These are phyloP conservation scores for Nibea albiflora DNA, from an alignment of 2,113 vertebrate species.

Conservation along the genomic window DNA sequence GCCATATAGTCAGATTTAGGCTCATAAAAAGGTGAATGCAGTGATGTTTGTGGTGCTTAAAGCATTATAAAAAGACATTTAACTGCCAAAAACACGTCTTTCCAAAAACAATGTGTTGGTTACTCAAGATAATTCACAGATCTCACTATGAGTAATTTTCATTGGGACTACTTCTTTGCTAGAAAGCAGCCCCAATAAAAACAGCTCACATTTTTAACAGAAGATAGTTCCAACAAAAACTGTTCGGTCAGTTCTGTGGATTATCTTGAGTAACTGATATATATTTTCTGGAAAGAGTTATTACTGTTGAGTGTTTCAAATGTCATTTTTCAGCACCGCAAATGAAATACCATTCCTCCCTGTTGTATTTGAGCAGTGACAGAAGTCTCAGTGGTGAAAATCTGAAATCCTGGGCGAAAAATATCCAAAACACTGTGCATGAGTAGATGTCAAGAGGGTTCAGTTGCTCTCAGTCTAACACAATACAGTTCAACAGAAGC, in stretches of 20 bases:
- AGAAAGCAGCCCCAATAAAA: slow-evolving; percentile 8
- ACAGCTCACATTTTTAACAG: slow-evolving; percentile 9
- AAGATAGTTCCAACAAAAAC: slow-evolving; percentile 18
- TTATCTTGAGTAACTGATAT: slow-evolving; percentile 14
- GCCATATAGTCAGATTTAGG: neutral
- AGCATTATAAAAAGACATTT: neutral
- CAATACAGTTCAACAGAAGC: neutral
- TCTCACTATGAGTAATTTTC: slow-evolving; percentile 4
- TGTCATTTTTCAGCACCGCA: neutral
- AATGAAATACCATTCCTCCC: neutral
- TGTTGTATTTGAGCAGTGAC: slow-evolving; percentile 4
- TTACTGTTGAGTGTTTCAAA: neutral
- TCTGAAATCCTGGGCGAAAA: neutral
- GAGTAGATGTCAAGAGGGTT: neutral
- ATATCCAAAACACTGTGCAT: neutral
- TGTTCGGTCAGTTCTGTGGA: neutral
- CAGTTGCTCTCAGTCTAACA: neutral
- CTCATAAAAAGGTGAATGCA: neutral
- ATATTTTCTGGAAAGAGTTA: slow-evolving; percentile 16
- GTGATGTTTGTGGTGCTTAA: neutral
- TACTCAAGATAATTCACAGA: slow-evolving; percentile 6
- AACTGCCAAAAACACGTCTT: neutral
- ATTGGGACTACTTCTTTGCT: slow-evolving; percentile 17
- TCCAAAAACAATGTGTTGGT: neutral
- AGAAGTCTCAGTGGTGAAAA: slow-evolving; percentile 15